Base-by-base conservation (phyloP, 2,113 vertebrate genomes). In the Scomber japonicus region DNA sequence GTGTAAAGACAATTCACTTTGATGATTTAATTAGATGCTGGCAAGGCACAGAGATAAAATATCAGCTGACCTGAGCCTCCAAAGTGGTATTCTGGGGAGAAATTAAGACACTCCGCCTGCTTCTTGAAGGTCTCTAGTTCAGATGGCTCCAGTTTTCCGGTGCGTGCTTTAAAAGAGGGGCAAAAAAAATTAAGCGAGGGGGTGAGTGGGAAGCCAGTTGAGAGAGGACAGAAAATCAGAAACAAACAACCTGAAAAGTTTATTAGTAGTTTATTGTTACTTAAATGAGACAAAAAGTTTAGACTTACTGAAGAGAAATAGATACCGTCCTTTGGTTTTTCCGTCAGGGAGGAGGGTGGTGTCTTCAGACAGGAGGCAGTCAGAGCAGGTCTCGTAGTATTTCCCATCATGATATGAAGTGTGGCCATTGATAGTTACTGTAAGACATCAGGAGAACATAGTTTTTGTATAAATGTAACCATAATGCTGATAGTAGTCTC, bases 371-470 rank as follows among this genome's bases (percentile, higher is more conserved):
- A 94, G 78, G 3, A 94, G 89, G 45, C 93, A 94, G 76, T 93
- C 89, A 0, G 76, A 11, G 19, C 93, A 94, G 3, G 92, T 91
- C 77, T 92, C 90, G 8, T 93, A 94, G 75, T 91, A 94, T 50
- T 93, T 94, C 17, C 92, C 93, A 27, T 93, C 93, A 9, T 94
- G 93, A 62, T 93, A 94, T 21, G 92, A 94, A 60, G 92, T 93
- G 83, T 93, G 92, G 61, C 92, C 92, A 3, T 93, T 88, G 74
- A 94, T 94, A 27, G 61, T 90, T 49, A 91, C 93, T 94, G 71
- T 54, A 40, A 48, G 59, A 78, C 50, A 80, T 24, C 4, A 27
- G 11, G 14, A 46, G 30, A 75, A 59, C 13, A 19, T 44, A 13
- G 24, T 2, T 1, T 71, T 3, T 11, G 50, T 10, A 44, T 45